A percentile compares a stretch with the other conserved stretches of the same genome.
These are phyloP conservation scores for Pelmatolapia mariae DNA, from an alignment of 2,113 vertebrate species.

Conservation along the genomic window DNA sequence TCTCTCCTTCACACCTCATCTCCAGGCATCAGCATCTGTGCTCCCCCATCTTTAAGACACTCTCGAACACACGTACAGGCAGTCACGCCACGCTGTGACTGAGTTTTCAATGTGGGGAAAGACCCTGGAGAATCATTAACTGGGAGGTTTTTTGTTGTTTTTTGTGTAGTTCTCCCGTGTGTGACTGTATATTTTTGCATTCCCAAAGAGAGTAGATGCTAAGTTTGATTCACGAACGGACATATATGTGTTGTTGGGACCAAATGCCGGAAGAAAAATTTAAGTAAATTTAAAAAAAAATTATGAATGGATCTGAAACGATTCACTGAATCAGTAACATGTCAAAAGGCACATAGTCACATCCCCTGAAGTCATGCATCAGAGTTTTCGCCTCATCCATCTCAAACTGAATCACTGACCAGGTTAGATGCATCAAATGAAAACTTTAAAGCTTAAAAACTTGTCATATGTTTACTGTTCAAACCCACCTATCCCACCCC, in stretches of 20 bases:
- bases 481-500: neutral
- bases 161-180: neutral
- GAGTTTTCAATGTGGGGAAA: neutral
- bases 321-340: neutral
- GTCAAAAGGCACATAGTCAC: conserved; percentile 40
- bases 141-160: rapidly evolving
- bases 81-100: neutral
- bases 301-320: neutral
- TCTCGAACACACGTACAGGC: neutral
- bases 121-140: neutral
- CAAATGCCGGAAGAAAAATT: neutral
- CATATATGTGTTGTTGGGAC: neutral
- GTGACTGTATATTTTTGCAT: neutral
- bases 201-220: neutral
- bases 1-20: neutral
- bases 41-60: neutral
- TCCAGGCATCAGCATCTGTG: neutral
- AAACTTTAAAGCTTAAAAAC: neutral
- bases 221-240: neutral
- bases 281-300: rapidly evolving
- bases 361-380: neutral
- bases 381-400: neutral
- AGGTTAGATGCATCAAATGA: neutral
- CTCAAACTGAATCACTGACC: neutral
- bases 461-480: neutral